phyloP scores from a whole-genome alignment of 2,113 vertebrate species.

The Pelodiscus sinensis region DNA sequence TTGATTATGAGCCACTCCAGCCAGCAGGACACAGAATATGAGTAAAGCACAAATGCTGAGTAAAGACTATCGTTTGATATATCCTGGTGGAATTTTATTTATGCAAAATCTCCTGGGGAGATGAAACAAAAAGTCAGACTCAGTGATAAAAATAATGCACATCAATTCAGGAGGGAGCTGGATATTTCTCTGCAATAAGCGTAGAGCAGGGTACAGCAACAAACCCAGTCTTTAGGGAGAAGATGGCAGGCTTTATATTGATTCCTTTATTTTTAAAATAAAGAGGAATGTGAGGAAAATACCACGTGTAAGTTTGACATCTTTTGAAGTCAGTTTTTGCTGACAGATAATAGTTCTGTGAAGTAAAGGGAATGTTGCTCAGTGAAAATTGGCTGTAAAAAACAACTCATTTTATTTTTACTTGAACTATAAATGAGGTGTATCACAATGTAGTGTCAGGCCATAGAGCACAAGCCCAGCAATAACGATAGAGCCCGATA shows the following conservation, averaged over 20 bases:
- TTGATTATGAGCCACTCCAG: background rate
- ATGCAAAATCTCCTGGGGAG: background rate
- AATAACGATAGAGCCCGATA: background rate
- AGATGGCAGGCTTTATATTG: background rate
- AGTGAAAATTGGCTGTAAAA: slow-evolving; percentile 6
- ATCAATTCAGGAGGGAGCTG: background rate
- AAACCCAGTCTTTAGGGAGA: background rate
- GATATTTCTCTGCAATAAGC: background rate
- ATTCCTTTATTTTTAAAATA: background rate
- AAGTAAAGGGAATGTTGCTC: background rate
- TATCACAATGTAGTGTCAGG: background rate
- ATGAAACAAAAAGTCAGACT: background rate
- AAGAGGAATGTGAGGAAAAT: background rate
- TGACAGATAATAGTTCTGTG: background rate
- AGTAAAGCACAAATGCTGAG: background rate
- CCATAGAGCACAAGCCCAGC: background rate
- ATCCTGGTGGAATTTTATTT: background rate
- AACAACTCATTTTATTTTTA: background rate
- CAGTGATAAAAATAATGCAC: background rate
- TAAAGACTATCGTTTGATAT: background rate
- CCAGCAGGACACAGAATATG: background rate
- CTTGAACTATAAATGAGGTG: background rate
- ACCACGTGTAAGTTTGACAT: background rate
- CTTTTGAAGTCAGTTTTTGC: background rate
- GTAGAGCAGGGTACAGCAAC: background rate